A percentile compares a stretch with the other conserved stretches of the same genome.
phyloP scores from a whole-genome alignment of 2,888 invertebrate species.

The Pyrgus malvae region DNA sequence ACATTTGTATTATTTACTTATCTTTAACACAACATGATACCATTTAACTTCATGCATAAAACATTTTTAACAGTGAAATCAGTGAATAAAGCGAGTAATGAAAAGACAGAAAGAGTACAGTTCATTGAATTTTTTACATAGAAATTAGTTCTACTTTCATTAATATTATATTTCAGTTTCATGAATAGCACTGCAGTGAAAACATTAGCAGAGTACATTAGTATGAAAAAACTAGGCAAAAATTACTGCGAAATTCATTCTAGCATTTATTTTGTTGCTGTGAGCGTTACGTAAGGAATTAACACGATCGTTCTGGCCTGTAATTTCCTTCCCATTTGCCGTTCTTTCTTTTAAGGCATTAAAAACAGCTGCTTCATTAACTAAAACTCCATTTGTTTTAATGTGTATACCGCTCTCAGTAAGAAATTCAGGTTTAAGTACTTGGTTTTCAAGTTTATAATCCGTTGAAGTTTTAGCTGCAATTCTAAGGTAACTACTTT shows the following conservation, averaged over 20 bases:
- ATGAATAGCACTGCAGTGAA: constrained; percentile 3
- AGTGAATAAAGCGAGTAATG: neutral
- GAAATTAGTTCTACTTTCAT: constrained; percentile 7
- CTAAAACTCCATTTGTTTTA: constrained; percentile 26
- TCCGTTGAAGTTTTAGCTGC: neutral
- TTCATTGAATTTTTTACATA: neutral
- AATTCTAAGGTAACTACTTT: neutral
- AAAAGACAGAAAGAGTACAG: neutral
- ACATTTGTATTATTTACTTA: too few relatives aligned
- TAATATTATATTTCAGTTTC: constrained; percentile 7
- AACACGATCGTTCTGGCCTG: constrained; percentile 24
- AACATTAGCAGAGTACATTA: constrained; percentile 5
- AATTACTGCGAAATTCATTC: constrained; percentile 21
- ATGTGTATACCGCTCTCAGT: constrained; percentile 18
- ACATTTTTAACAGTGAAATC: neutral
- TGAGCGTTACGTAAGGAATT: constrained; percentile 21
- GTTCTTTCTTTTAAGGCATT: constrained; percentile 26
- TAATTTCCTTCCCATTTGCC: constrained; percentile 22
- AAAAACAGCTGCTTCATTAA: constrained; percentile 26
- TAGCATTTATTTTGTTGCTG: constrained; percentile 20
- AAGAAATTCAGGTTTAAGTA: constrained; percentile 19
- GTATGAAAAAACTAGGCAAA: constrained; percentile 14
- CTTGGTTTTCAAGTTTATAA: constrained; percentile 5
- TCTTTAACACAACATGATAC: too few relatives aligned
- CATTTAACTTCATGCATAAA: too few relatives aligned